Evolutionary conservation across 2,797 vertebrate genomes (phyloP).

Genomic region (Lemur catta): DNA sequence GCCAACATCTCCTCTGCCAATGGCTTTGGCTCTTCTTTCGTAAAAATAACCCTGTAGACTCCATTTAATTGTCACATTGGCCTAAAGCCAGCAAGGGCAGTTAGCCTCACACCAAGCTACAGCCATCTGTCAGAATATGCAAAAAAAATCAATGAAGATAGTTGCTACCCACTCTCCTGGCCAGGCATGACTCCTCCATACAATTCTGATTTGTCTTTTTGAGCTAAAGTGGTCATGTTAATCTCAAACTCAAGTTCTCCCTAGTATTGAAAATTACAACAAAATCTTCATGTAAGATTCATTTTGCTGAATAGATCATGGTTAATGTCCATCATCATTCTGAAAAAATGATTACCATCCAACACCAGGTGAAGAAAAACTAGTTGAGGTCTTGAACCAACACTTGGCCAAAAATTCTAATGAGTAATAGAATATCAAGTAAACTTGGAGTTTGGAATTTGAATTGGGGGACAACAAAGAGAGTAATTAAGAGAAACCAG

Average conservation of each 20-base stretch:
- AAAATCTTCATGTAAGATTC: neutral
- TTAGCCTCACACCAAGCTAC: conserved; percentile 12
- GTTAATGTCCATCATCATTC: neutral
- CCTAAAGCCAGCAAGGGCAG: conserved; percentile 46
- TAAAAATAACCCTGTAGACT: conserved; percentile 53
- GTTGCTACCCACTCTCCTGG: neutral
- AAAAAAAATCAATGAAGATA: conserved; percentile 54
- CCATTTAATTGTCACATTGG: conserved; percentile 33
- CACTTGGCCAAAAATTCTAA: neutral
- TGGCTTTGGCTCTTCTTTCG: conserved; percentile 49
- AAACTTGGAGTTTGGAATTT: neutral
- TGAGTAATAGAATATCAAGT: neutral
- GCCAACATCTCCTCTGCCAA: conserved; percentile 40
- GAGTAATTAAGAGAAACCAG: neutral
- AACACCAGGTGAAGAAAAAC: neutral
- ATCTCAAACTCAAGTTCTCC: neutral
- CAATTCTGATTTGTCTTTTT: conserved; percentile 16
- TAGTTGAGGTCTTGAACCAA: neutral
- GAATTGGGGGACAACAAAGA: neutral
- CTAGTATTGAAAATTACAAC: neutral
- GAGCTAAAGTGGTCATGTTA: neutral
- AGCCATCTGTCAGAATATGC: conserved; percentile 24
- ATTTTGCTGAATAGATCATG: neutral
- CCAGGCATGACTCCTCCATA: neutral
- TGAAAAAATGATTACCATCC: neutral